These are phyloP conservation scores for Heliconius melpomene DNA, from an alignment of 1,140 invertebrate species.

Conservation along the genomic window DNA sequence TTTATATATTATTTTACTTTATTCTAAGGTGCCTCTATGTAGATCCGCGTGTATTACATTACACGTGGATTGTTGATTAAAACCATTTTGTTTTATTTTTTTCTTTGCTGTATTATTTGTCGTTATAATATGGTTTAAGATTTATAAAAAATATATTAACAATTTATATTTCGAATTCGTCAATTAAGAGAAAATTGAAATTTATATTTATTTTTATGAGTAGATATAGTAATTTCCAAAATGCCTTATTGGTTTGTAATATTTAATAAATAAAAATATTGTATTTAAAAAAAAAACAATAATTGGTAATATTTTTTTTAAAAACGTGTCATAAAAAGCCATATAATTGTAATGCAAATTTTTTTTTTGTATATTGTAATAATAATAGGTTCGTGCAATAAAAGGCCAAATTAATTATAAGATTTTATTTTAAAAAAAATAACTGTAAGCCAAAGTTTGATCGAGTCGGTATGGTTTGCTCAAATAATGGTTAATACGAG, in stretches of 20 bases:
- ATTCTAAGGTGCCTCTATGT: too few species aligned
- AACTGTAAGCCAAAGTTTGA: conserved; percentile 10
- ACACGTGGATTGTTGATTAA: too few species aligned
- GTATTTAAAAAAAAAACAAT: too few species aligned
- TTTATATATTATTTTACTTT: too few species aligned
- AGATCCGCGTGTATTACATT: too few species aligned
- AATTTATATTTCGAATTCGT: not conserved
- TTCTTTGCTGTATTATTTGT: conserved; percentile 9
- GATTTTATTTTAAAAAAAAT: not conserved
- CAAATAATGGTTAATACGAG: conserved; percentile 1
- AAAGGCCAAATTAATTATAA: conserved; percentile 35
- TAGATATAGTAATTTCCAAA: not conserved
- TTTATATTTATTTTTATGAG: conserved; percentile 6
- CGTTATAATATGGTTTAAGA: conserved; percentile 18
- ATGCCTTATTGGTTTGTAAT: too few species aligned
- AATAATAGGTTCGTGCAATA: conserved; percentile 31
- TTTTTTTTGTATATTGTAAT: not conserved
- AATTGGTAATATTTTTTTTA: too few species aligned
- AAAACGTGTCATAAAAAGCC: conserved; percentile 24
- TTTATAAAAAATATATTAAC: not conserved
- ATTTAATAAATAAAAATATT: too few species aligned
- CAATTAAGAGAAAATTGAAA: not conserved
- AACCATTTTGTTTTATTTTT: not conserved
- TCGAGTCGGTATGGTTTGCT: not conserved
- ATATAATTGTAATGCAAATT: not conserved